Base-by-base conservation (phyloP, 2,797 vertebrate species). In the Microtus californicus region DNA sequence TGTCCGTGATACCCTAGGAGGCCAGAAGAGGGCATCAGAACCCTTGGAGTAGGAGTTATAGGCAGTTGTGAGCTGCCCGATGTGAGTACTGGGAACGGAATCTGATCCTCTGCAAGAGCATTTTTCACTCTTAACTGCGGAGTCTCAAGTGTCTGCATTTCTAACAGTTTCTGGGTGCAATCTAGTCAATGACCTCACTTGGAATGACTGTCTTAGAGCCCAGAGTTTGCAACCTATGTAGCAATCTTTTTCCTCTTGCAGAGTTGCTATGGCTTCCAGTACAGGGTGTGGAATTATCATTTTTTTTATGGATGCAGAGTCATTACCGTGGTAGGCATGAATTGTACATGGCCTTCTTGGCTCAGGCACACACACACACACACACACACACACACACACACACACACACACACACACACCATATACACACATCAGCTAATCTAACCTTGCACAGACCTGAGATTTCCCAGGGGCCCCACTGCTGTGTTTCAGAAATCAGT, bases 381-480 rank as follows among this genome's bases (percentile, higher is more conserved):
- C 54, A 15, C 14, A 29, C 29, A 85, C 40, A 91, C 63, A 76
- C 71, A 76, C 45, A 48, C 45, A 56, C 54, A 56, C 43, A 54
- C 63, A 45, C 59, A 37, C n/a, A n/a, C n/a, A n/a, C n/a, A n/a
- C 54, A 6, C 79, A 21, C 54, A 15, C 14, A 29, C 29, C 6
- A 86, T 86, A 86, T 19, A 85, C 43, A 91, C 63, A 76, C 73
- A 76, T 65, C 81, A 89, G 78, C 92, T 94, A 90, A 93, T 96
- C 96, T 95, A 97, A 96, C 95, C 97, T 96, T 94, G 95, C 13
- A 14, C 19, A 79, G 96, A 88, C 91, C 90, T 90, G 85, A 97
- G 96, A 96, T 98, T 97, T 97, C 97, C 97, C 97, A 95, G 90
- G 91, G 95, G 97, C 79, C 85, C 54, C 29, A 40, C 97, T 90